Evolutionary conservation across 2,113 vertebrate genomes (phyloP).

Genomic region (Glareola pratincola): DNA sequence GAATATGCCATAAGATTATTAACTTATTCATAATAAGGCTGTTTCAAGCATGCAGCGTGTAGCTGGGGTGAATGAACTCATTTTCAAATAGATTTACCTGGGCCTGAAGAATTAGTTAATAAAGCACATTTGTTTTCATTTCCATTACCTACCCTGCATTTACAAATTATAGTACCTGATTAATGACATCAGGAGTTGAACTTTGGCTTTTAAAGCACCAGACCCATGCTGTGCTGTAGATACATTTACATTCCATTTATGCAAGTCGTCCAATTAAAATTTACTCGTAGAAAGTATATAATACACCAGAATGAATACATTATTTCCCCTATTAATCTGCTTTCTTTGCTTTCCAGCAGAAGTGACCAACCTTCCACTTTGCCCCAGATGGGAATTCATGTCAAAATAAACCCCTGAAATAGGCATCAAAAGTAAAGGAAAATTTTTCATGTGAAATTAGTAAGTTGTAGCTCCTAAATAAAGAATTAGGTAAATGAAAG

Average conservation of each 20-base stretch:
- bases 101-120: conserved; percentile 31
- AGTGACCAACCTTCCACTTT: background rate
- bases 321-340: conserved; percentile 24
- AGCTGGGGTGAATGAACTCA: background rate
- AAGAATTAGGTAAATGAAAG: background rate
- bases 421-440: background rate
- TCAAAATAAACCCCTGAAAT: background rate
- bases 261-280: conserved; percentile 45
- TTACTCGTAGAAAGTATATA: background rate
- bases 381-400: background rate
- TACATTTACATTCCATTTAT: conserved; percentile 55
- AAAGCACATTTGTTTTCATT: conserved; percentile 42
- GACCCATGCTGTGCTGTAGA: conserved; percentile 12
- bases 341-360: background rate
- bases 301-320: conserved; percentile 18
- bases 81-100: conserved; percentile 11
- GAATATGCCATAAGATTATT: background rate
- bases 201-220: conserved; percentile 28
- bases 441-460: background rate
- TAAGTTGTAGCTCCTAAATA: background rate
- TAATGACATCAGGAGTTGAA: conserved; percentile 53
- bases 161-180: conserved; percentile 47
- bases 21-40: background rate
- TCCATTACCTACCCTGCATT: conserved; percentile 35
- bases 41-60: background rate